A percentile compares a stretch with the other conserved stretches of the same genome.
phyloP scores from a whole-genome alignment of 2,888 invertebrate species.

The Penaeus monodon region DNA sequence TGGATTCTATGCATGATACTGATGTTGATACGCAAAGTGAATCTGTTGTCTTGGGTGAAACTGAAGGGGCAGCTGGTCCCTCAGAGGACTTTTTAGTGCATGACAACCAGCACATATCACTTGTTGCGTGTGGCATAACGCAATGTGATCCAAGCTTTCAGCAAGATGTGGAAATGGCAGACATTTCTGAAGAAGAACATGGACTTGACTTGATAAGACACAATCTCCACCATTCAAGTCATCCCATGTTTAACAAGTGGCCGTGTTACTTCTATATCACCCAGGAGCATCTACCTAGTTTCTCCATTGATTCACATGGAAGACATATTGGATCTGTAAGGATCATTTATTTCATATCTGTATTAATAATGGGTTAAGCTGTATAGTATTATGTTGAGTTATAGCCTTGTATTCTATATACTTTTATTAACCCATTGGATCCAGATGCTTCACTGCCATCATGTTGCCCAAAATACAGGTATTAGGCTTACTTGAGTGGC shows the following conservation, averaged over 20 bases:
- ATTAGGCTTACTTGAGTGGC: no score
- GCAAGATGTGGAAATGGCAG: slow-evolving; percentile 33
- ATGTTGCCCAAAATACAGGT: no score
- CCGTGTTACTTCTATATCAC: slow-evolving; percentile 57
- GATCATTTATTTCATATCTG: not conserved
- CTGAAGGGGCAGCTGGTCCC: slow-evolving; percentile 34
- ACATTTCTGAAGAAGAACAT: slow-evolving; percentile 20
- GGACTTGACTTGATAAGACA: slow-evolving; percentile 48
- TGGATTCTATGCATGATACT: not conserved
- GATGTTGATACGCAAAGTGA: not conserved
- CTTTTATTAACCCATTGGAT: no score
- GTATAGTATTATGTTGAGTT: no score
- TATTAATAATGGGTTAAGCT: no score
- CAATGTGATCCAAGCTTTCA: slow-evolving; percentile 48
- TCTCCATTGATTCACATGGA: slow-evolving; percentile 57
- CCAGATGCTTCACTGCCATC: no score
- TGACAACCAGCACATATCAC: slow-evolving; percentile 47
- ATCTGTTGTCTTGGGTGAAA: not conserved
- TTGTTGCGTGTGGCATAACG: slow-evolving; percentile 56
- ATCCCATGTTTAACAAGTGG: slow-evolving; percentile 56
- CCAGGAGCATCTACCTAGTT: slow-evolving; percentile 44
- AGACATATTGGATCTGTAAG: slow-evolving; percentile 62
- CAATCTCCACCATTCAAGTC: slow-evolving; percentile 56
- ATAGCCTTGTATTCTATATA: no score
- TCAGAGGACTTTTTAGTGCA: slow-evolving; percentile 45